A percentile compares a stretch with the other conserved stretches of the same genome.
phyloP scores from a whole-genome alignment of 2,888 invertebrate species.

The Halocaridina rubra region DNA sequence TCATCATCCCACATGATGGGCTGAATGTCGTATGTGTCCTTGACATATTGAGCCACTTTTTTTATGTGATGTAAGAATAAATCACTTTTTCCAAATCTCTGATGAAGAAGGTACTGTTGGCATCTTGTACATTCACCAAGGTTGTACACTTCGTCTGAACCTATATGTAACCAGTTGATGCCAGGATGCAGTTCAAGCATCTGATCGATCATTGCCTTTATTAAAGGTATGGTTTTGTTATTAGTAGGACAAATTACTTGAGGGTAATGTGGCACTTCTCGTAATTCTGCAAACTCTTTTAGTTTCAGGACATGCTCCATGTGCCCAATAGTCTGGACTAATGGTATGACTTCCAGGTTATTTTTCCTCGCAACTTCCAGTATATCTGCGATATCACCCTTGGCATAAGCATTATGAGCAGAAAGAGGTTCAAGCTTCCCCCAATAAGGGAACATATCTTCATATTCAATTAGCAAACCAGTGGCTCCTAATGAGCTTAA shows the following conservation, averaged over 20 bases:
- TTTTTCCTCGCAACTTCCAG: constrained; percentile 66
- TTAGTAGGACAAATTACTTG: constrained; percentile 73
- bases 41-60: constrained; percentile 74
- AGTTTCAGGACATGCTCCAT: constrained; percentile 81
- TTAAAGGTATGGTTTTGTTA: constrained; percentile 67
- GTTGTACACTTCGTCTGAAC: constrained; percentile 69
- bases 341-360: constrained; percentile 72
- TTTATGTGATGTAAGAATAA: constrained; percentile 76
- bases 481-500: constrained; percentile 68
- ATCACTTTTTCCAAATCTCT: constrained; percentile 72
- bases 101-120: constrained; percentile 69
- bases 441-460: constrained; percentile 75
- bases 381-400: constrained; percentile 66
- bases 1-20: constrained; percentile 86
- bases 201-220: constrained; percentile 68
- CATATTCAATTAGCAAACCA: constrained; percentile 74
- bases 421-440: constrained; percentile 68
- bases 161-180: constrained; percentile 70
- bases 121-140: constrained; percentile 63
- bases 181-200: constrained; percentile 67
- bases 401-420: constrained; percentile 68
- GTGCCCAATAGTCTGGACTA: constrained; percentile 72
- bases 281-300: constrained; percentile 75
- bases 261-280: constrained; percentile 77
- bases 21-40: constrained; percentile 71